Conservation (phyloP, 2,797 vertebrate species). For the Ceryle rudis region DNA sequence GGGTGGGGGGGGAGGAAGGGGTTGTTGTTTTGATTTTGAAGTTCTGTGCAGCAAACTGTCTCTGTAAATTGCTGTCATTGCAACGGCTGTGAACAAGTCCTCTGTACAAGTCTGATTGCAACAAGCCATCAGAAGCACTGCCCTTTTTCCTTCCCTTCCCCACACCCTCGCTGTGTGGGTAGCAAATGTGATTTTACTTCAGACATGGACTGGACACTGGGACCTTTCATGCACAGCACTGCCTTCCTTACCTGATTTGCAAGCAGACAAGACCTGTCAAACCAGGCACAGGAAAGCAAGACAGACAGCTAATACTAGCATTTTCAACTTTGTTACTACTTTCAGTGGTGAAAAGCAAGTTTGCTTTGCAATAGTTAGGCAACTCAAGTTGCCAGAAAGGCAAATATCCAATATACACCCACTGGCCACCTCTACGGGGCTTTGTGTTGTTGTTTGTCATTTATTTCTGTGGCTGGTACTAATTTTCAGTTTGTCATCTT, state of each 20-base stretch:
- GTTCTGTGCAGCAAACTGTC: conserved; percentile 8
- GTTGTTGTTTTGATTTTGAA: conserved; percentile 46
- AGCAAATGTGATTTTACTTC: background rate
- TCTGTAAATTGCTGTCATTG: background rate
- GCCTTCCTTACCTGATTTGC: background rate
- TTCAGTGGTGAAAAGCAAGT: conserved; percentile 41
- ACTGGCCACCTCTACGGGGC: background rate
- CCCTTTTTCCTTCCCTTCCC: background rate
- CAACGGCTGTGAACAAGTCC: background rate
- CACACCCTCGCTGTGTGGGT: background rate
- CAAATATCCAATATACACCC: conserved; percentile 56
- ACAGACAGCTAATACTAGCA: background rate
- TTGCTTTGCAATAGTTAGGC: background rate
- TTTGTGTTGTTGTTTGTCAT: conserved; percentile 64
- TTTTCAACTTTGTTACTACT: conserved; percentile 36
- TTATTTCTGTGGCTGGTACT: conserved; percentile 74
- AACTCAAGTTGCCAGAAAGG: conserved; percentile 41
- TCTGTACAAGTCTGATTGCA: background rate
- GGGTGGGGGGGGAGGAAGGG: background rate
- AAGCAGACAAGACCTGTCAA: background rate
- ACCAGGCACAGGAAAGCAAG: background rate
- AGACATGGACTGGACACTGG: background rate
- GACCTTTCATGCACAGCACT: background rate
- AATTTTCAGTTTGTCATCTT: conserved; percentile 82
- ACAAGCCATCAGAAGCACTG: background rate